phyloP scores from a whole-genome alignment of 2,797 vertebrate genomes.

The Melanotaenia parkinsoni region DNA sequence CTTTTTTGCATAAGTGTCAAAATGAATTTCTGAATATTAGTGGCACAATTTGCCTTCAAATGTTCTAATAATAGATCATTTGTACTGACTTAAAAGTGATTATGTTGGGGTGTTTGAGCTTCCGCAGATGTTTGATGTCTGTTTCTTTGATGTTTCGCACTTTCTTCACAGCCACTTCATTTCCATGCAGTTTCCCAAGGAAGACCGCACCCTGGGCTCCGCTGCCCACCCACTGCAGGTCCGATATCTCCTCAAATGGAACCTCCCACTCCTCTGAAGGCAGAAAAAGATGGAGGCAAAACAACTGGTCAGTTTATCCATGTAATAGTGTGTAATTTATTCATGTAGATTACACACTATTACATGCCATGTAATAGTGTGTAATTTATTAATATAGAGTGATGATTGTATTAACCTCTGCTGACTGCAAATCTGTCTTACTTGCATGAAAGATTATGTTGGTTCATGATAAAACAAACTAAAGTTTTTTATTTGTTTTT shows the following conservation, averaged over 20 bases:
- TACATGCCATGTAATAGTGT: background rate
- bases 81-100: conserved; percentile 93
- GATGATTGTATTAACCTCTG: conserved; percentile 1
- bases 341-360: background rate
- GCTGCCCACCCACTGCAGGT: conserved; percentile 98
- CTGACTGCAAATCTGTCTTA: background rate
- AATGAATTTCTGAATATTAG: background rate
- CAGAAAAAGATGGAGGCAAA: conserved; percentile 16
- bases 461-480: background rate
- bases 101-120: conserved; percentile 96
- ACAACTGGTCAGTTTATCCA: background rate
- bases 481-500: background rate
- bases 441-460: background rate
- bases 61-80: background rate
- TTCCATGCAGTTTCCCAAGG: conserved; percentile 92
- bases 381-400: background rate
- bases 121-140: conserved; percentile 95
- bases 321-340: conserved; percentile 2
- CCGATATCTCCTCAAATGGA: conserved; percentile 97
- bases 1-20: background rate
- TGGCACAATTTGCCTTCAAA: background rate
- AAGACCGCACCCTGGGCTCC: conserved; percentile 96
- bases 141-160: conserved; percentile 96
- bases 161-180: conserved; percentile 97
- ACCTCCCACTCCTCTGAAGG: conserved; percentile 91